Base-by-base conservation (phyloP, 2,888 invertebrate species). In the Cremastinae sp. region DNA sequence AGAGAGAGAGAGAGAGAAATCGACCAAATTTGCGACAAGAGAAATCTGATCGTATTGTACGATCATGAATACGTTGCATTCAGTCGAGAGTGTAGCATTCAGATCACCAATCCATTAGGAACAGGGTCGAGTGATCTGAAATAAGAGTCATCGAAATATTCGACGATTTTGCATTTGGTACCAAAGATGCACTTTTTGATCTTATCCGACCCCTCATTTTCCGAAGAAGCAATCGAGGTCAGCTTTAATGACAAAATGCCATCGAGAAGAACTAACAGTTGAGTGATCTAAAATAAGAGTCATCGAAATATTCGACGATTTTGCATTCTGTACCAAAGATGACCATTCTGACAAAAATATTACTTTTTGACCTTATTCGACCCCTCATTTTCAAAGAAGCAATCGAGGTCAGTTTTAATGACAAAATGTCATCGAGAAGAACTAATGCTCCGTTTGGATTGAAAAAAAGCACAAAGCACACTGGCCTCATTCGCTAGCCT, bases 401-500 rank as follows among this genome's bases (percentile, higher is more conserved):
- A 41, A 58, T 58, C 2, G 14, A 41, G 22, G 8, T 45, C 38
- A 41, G 16, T 36, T 8, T 0, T 16, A 10, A 9, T 9, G 34
- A 38, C 3, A 36, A 56, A 36, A 0, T 36, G 34, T 10, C 36
- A 5, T 36, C 28, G 16, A 56, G 36, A 34, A 9, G 8, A n/a
- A n/a, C n/a, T n/a, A n/a, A n/a, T n/a, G n/a, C n/a, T n/a, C n/a
- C n/a, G n/a, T n/a, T n/a, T n/a, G n/a, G n/a, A n/a, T n/a, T n/a
- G n/a, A n/a, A n/a, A n/a, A n/a, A n/a, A n/a, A n/a, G n/a, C n/a
- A n/a, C n/a, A n/a, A n/a, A n/a, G 73, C 83, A 80, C 82, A 82
- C 81, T 84, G 84, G n/a, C 66, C 83, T 84, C 81, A 84, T 68
- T 59, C 69, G 72, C 22, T 16, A 72, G 58, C 73, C 16, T 59